phyloP scores from a whole-genome alignment of 2,113 vertebrate species.

The Hippoglossus stenolepis region DNA sequence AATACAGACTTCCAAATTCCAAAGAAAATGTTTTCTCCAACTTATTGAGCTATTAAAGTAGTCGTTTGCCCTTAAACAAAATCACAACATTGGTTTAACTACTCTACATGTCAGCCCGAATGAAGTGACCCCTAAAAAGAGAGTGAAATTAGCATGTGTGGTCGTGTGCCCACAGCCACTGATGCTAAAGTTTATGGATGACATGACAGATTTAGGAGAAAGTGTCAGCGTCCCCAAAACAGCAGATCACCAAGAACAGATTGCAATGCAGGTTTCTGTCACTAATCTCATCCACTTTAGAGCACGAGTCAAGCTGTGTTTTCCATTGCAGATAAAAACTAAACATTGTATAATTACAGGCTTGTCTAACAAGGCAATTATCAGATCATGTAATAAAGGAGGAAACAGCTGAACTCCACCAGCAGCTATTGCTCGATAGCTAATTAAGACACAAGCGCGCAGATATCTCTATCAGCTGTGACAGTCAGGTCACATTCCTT shows the following conservation, averaged over 20 bases:
- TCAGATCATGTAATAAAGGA: slow-evolving; percentile 23
- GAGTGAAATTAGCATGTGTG: not conserved
- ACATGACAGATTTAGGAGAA: slow-evolving; percentile 8
- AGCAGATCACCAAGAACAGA: slow-evolving; percentile 7
- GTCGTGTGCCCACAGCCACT: not conserved
- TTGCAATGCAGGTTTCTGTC: not conserved
- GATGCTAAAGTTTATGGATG: not conserved
- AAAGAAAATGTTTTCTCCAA: no score
- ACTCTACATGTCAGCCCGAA: not conserved
- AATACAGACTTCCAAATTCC: no score
- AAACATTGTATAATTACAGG: not conserved
- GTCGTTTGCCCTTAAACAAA: not conserved
- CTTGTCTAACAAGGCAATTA: slow-evolving; percentile 27
- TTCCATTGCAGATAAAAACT: not conserved
- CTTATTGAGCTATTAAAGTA: no score
- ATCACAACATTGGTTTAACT: not conserved
- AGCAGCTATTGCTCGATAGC: slow-evolving; percentile 29
- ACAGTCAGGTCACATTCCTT: slow-evolving; percentile 70
- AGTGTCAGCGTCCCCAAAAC: not conserved
- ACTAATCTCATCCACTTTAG: not conserved
- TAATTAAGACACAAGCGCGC: slow-evolving; percentile 43
- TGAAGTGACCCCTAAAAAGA: not conserved
- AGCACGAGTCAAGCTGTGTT: not conserved
- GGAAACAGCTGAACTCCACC: slow-evolving; percentile 49
- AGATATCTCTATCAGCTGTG: slow-evolving; percentile 70